These are phyloP conservation scores for Drosophila birchii DNA, from an alignment of 2,888 invertebrate species.

Conservation along the genomic window DNA sequence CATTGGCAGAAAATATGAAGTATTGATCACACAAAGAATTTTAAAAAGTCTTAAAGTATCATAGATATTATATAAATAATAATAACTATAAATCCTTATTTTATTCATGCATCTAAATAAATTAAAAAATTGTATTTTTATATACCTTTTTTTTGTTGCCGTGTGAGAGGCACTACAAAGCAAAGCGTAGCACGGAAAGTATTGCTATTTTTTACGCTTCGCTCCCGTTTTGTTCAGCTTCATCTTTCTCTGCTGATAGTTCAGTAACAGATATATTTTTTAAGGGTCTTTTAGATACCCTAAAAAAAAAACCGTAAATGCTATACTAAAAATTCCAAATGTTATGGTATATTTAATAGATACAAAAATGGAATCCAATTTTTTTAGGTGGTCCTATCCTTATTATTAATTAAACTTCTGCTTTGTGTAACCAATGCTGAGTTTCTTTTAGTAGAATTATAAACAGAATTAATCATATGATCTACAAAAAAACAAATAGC, in stretches of 20 bases:
- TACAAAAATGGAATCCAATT: too few relatives aligned
- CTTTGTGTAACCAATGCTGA: too few relatives aligned
- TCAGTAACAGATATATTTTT: slow-evolving; percentile 5
- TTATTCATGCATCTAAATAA: neutral
- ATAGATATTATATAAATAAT: too few relatives aligned
- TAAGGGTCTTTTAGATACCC: slow-evolving; percentile 14
- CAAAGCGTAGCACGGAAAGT: slow-evolving; percentile 70
- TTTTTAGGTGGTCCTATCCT: neutral
- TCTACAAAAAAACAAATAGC: neutral
- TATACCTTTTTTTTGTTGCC: neutral
- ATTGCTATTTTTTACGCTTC: slow-evolving; percentile 67
- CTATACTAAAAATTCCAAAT: neutral
- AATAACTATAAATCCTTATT: too few relatives aligned
- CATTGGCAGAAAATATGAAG: neutral
- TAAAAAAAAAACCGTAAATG: neutral
- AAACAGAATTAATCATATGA: neutral
- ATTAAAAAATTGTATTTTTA: neutral
- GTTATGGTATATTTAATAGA: neutral
- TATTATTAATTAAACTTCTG: neutral
- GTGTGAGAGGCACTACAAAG: slow-evolving; percentile 55
- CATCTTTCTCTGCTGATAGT: slow-evolving; percentile 24
- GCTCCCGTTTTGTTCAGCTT: slow-evolving; percentile 27
- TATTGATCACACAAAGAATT: too few relatives aligned
- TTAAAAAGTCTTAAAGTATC: neutral
- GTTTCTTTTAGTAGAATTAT: neutral